Base-by-base conservation (phyloP, 2,888 invertebrate species). In the Adela reaumurella region DNA sequence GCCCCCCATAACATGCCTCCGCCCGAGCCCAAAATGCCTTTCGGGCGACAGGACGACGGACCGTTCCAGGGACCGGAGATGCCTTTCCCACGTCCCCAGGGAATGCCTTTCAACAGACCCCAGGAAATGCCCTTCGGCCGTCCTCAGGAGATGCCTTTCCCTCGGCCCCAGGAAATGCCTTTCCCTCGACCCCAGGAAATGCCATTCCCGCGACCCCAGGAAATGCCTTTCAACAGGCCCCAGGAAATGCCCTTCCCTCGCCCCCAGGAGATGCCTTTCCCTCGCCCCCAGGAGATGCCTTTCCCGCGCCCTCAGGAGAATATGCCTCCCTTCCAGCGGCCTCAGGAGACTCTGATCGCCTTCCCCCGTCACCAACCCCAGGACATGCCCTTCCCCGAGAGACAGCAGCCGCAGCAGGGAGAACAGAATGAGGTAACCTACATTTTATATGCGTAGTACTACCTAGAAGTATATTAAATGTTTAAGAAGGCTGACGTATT, bases 1-100 rank as follows among this genome's bases (percentile, higher is more conserved):
- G 68, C 71, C 1, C 65, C 70, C 1, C 70, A 69, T 60, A 70
- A 69, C 60, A 68, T 72, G 70, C 72, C 72, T 0, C 65, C 64
- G 4, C 69, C 66, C 10, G 46, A 46, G 17, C 41, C 51, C 18
- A 54, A 57, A 56, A 67, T 70, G 67, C 67, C 69, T 35, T 72
- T 71, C 64, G 3, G 6, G 11, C n/a, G 11, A 3, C 35, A 35
- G 35, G 5, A 24, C 5, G 24, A 24, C 5, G 35, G n/a, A 8
- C 8, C n/a, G 6, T 35, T 35, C 35, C 4, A 14, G 35, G 11
- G 11, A 8, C 35, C 3, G 3, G 35, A 35, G 4, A 35, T 14
- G 11, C 8, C n/a, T 8, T 14, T 35, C 11, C 35, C 35, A 8
- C 35, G 35, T 14, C 35, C 35, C 35, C 35, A 35, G 35, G 35